Conservation (phyloP, 2,113 vertebrate species). For the Nothocercus julius region DNA sequence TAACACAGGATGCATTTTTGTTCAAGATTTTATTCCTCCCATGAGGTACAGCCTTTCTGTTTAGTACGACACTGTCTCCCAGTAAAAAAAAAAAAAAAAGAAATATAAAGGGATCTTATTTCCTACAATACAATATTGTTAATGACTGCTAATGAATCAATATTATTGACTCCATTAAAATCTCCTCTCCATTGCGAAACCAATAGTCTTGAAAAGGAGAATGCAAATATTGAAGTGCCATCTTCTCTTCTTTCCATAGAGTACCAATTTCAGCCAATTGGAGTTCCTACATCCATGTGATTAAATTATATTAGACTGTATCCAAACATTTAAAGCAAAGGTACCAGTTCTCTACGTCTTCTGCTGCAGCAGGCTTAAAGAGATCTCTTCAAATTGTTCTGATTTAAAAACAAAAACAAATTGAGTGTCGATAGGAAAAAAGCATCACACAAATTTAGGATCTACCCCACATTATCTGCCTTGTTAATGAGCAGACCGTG, state of each 20-base stretch:
- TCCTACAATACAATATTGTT: neutral
- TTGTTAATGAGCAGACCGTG: neutral
- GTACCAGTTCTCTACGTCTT: neutral
- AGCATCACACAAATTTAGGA: neutral
- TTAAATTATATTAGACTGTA: neutral
- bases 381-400: neutral
- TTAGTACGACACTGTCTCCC: neutral
- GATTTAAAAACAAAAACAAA: neutral
- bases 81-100: neutral
- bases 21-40: neutral
- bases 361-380: neutral
- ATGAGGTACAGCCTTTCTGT: neutral
- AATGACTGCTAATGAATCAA: slow-evolving; percentile 11
- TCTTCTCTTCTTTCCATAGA: neutral
- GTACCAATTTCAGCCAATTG: neutral
- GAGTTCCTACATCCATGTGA: neutral
- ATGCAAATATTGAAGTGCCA: neutral
- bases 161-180: neutral
- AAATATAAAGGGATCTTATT: neutral
- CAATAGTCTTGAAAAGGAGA: slow-evolving; percentile 3
- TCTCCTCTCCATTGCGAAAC: neutral
- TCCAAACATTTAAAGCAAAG: neutral
- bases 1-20: neutral
- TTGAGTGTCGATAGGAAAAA: neutral
- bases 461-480: neutral